Percentiles rank a stretch among this genome's conserved stretches.
Conservation (phyloP, 2,888 invertebrate genomes). For the Sesia bembeciformis region DNA sequence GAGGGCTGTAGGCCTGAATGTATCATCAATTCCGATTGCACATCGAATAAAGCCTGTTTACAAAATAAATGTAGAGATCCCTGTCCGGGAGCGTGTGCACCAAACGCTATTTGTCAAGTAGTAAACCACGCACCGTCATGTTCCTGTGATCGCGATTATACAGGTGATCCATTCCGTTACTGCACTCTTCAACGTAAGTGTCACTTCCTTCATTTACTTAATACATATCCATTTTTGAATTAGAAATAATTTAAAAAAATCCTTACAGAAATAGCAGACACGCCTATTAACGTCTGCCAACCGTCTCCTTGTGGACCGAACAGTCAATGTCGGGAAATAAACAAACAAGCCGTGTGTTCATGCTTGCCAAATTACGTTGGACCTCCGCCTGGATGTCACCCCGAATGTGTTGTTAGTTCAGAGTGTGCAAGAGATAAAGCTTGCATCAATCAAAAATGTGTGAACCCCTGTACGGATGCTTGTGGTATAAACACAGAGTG, state of each 20-base stretch:
- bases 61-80: constrained; percentile 84
- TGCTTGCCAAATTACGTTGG: constrained; percentile 82
- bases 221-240: too few species aligned
- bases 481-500: constrained; percentile 82
- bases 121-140: constrained; percentile 81
- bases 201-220: too few species aligned
- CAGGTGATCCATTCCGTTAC: constrained; percentile 83
- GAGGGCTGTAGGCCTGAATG: constrained; percentile 85
- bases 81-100: constrained; percentile 85
- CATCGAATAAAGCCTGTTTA: constrained; percentile 80
- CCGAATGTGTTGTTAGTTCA: constrained; percentile 83
- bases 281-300: constrained; percentile 73
- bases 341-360: constrained; percentile 83
- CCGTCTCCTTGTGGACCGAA: constrained; percentile 86
- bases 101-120: constrained; percentile 83
- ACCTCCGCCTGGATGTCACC: constrained; percentile 82
- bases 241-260: too few species aligned
- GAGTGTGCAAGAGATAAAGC: constrained; percentile 84
- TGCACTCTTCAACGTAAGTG: constrained; percentile 76
- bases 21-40: constrained; percentile 80
- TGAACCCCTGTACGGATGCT: constrained; percentile 81
- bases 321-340: constrained; percentile 82
- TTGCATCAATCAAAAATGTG: constrained; percentile 84
- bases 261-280: constrained; percentile 33
- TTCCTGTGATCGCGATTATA: constrained; percentile 78